Percentiles rank a stretch among this genome's conserved stretches.
phyloP scores from a whole-genome alignment of 2,113 vertebrate genomes.

The Trematocara macrostoma region DNA sequence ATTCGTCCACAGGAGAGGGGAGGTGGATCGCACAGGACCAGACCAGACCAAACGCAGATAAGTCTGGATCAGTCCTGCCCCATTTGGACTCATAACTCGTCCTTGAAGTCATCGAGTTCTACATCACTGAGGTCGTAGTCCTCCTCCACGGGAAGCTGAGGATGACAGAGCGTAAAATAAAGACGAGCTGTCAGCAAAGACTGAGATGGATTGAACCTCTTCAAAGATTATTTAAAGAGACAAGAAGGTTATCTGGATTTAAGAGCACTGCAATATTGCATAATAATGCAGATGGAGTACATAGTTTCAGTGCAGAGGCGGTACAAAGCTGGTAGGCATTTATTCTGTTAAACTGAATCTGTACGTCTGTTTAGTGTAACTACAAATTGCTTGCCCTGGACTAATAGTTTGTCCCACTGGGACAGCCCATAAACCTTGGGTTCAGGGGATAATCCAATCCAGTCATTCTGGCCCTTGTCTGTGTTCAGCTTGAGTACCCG shows the following conservation, averaged over 20 bases:
- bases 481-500: neutral
- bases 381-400: neutral
- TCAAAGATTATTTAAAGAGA: neutral
- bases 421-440: neutral
- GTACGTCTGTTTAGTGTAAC: too few relatives aligned
- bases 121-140: conserved; percentile 94
- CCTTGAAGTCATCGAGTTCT: conserved; percentile 81
- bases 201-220: neutral
- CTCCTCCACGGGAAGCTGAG: conserved; percentile 89
- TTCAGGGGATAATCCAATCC: neutral
- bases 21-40: conserved; percentile 24
- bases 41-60: conserved; percentile 1
- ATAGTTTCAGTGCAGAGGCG: neutral
- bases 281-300: neutral
- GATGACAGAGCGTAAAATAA: neutral
- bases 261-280: neutral
- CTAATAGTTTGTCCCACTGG: neutral
- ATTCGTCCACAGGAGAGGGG: conserved; percentile 64
- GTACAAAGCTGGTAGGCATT: neutral
- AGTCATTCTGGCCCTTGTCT: neutral
- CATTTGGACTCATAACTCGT: conserved; percentile 77
- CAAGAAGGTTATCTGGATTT: neutral
- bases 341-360: neutral
- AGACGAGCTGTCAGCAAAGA: neutral
- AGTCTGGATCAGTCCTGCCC: conserved; percentile 1